Base-by-base conservation (phyloP, 2,888 invertebrate species). In the Tortricodes alternella region DNA sequence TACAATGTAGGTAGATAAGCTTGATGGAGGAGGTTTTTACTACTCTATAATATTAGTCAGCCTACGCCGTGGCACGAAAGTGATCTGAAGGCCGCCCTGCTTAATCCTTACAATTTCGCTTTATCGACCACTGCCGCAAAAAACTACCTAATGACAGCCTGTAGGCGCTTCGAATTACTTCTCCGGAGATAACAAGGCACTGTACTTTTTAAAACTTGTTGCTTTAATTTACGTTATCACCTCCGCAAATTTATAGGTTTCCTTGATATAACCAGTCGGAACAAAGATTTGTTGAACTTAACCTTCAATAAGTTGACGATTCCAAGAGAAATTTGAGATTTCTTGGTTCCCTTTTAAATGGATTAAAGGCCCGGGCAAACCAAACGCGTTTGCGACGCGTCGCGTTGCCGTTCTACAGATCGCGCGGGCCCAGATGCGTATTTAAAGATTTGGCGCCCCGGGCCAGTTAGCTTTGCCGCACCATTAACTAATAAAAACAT, bases 91-190 rank as follows among this genome's bases (percentile, higher is more conserved):
- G 89, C 62, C 76, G 62, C 63, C 58, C 58, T 46, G 51, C 46
- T 61, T 53, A 73, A 83, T 76, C 84, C 80, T 86, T 86, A 83
- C 85, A 85, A 86, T 87, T 85, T 85, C 62, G 71, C 65, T 73
- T 73, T 67, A 75, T 77, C 68, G 68, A 65, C 63, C 67, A 70
- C 65, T 60, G 61, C 58, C 58, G 67, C 70, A 78, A 80, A 81
- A 29, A 79, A 59, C 62, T 62, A 51, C 62, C 60, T 66, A 70
- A 68, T 64, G 61, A 68, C 67, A 62, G 57, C 62, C 52, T 50
- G 37, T 35, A 19, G 39, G 39, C 43, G 38, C 58, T 52, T 59
- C 48, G 53, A 37, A 43, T 43, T 27, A 43, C 15, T 35, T 50
- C 43, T 16, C 53, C 11, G 23, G 27, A 32, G 43, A 35, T 43